phyloP scores from a whole-genome alignment of 2,888 invertebrate species.

The Choristoneura rosaceana region DNA sequence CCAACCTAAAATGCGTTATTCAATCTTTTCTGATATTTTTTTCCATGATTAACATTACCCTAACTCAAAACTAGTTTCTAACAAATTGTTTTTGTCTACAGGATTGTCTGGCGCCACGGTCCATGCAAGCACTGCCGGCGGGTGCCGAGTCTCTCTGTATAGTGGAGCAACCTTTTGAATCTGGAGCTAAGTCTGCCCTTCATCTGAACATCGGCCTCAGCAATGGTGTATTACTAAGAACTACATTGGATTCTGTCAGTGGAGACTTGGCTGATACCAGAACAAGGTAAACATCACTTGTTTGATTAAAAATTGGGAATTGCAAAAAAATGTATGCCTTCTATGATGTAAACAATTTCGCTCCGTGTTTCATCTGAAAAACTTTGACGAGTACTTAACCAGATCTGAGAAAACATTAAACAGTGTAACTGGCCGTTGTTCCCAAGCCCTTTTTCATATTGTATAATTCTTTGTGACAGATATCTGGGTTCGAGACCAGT shows the following conservation, averaged over 20 bases:
- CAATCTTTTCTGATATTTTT: slow-evolving; percentile 65
- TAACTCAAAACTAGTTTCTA: not conserved
- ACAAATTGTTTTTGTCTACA: slow-evolving; percentile 56
- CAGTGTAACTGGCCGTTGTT: too few relatives aligned
- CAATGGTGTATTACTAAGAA: slow-evolving; percentile 97
- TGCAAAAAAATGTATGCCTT: slow-evolving; percentile 23
- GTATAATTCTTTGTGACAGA: slow-evolving; percentile 53
- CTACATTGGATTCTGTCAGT: slow-evolving; percentile 97
- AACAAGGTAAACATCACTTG: slow-evolving; percentile 87
- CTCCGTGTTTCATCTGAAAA: slow-evolving; percentile 88
- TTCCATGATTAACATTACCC: not conserved
- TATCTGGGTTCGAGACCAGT: slow-evolving; percentile 98
- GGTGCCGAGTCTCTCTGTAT: slow-evolving; percentile 98
- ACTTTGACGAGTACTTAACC: slow-evolving; percentile 82
- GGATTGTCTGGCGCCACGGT: slow-evolving; percentile 97
- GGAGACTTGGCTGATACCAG: slow-evolving; percentile 99
- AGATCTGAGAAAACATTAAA: slow-evolving; percentile 69
- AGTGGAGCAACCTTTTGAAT: slow-evolving; percentile 91
- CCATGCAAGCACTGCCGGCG: slow-evolving; percentile 98
- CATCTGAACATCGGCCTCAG: slow-evolving; percentile 99
- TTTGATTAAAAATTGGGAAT: slow-evolving; percentile 1
- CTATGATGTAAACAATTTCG: slow-evolving; percentile 76
- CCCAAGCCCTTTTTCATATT: not conserved
- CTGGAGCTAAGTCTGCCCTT: slow-evolving; percentile 89
- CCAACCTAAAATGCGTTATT: slow-evolving; percentile 83